These are phyloP conservation scores for Drosophila meridiana DNA, from an alignment of 2,888 invertebrate genomes.

Conservation along the genomic window DNA sequence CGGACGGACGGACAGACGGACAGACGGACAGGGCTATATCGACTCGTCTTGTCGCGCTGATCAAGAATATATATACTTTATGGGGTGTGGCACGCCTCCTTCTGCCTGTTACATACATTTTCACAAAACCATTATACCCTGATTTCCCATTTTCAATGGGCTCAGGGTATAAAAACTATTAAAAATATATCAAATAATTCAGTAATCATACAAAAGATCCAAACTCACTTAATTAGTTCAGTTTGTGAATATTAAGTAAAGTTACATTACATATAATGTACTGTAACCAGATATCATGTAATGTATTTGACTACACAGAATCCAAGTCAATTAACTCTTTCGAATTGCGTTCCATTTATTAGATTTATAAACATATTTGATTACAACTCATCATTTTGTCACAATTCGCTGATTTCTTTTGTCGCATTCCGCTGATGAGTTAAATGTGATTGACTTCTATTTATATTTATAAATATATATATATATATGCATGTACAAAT, in stretches of 20 bases:
- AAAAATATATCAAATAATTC: no score
- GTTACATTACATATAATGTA: background rate
- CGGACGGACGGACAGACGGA: no score
- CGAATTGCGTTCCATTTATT: background rate
- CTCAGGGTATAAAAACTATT: no score
- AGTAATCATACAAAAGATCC: background rate
- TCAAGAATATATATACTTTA: no score
- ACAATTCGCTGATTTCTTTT: background rate
- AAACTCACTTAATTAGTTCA: background rate
- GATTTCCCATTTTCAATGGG: no score
- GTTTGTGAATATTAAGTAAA: background rate
- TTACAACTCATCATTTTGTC: conserved; percentile 16
- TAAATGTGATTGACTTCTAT: background rate
- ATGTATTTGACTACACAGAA: background rate
- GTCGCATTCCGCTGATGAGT: background rate
- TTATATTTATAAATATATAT: background rate
- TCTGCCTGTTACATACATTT: no score
- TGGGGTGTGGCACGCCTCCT: no score
- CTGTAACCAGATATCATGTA: background rate
- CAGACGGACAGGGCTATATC: no score
- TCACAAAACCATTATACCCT: no score
- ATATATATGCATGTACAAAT: background rate
- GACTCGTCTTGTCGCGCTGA: no score
- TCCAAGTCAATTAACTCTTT: background rate
- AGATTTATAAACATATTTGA: conserved; percentile 14